Base-by-base conservation (phyloP, 2,113 vertebrate species). In the Chiloscyllium plagiosum region DNA sequence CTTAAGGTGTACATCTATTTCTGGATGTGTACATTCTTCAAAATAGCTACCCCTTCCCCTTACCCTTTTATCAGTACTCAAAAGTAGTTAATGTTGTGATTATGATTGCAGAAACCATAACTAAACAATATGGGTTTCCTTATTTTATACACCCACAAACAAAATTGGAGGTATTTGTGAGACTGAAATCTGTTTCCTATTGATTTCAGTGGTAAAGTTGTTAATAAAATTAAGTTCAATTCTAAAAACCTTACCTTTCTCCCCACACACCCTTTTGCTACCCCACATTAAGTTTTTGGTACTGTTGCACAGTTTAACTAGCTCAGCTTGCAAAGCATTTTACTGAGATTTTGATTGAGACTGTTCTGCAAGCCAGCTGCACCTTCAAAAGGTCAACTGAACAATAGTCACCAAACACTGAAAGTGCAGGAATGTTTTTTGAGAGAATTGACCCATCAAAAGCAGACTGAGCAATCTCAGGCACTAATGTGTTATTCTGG, bases 11-110 rank as follows among this genome's bases (percentile, higher is more conserved):
- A 7, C 65, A 68, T 93, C 61, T 37, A 22, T 37, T 93, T 68
- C 89, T 93, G 56, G n/a, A 19, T 92, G 89, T 93, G 61, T 92
- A 92, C 33, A 66, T 68, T 93, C n/a, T n/a, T 93, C 89, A 61
- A 66, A n/a, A n/a, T 83, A 72, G 70, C 24, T 26, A 72, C 70
- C 4, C 70, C 70, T 5, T 50, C 52, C 47, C 50, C 26, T 56
- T n/a, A n/a, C n/a, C n/a, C n/a, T n/a, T 24, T 26, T 13, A 37
- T n/a, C 61, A 42, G 19, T 66, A 22, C n/a, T 8, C 15, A 65
- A n/a, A 65, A 92, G 26, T n/a, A 4, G 56, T 66, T 92, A 92
- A 66, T 66, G 33, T 92, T 37, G 66, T 17, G 65, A 68, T 61
- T 61, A 61, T 61, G 56, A 61, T 12, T 61, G 56, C 56, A 61